Evolutionary conservation across 2,888 invertebrate genomes (phyloP).

Genomic region (Aphrophora alni): DNA sequence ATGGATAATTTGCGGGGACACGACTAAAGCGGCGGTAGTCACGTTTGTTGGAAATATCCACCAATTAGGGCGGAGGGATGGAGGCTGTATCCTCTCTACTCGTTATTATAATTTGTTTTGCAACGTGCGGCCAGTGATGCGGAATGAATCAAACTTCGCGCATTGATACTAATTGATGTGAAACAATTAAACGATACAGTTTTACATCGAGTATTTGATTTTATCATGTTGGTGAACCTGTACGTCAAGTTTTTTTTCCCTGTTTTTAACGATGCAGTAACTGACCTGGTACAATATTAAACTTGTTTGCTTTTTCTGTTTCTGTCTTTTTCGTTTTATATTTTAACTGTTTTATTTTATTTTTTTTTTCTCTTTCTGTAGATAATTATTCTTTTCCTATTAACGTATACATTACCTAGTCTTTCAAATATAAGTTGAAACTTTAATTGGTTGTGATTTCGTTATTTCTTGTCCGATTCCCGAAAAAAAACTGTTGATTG

Average conservation of each 20-base stretch:
- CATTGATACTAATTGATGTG: conserved; percentile 5
- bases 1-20: conserved; percentile 4
- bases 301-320: background rate
- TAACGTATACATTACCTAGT: no score
- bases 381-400: no score
- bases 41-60: background rate
- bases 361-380: no score
- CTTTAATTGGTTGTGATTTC: no score
- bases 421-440: no score
- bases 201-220: background rate
- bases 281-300: background rate
- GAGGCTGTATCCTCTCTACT: background rate
- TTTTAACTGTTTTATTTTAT: no score
- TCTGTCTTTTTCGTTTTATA: no score
- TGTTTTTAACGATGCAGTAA: background rate
- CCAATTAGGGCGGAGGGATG: no score
- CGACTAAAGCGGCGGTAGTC: background rate
- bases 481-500: no score
- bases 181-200: background rate
- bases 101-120: conserved; percentile 2
- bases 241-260: background rate
- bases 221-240: background rate
- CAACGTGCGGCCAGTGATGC: background rate
- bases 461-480: no score
- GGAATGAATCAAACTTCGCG: background rate